Evolutionary conservation across 2,797 vertebrate species (phyloP).

Genomic region (Leucoraja ocellata): DNA sequence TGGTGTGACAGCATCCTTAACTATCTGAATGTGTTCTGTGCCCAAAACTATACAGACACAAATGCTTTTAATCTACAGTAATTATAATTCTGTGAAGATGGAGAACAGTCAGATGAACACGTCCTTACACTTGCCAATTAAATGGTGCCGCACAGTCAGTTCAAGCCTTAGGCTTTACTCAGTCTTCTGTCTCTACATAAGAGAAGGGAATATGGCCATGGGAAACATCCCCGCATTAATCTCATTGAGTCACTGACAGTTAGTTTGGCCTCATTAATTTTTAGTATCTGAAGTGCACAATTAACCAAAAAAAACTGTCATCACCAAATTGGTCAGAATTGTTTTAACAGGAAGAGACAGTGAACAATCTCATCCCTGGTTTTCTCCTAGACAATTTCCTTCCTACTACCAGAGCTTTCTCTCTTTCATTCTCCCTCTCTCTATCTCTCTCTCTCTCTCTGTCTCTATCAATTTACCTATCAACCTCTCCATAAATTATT

Average conservation of each 20-base stretch:
- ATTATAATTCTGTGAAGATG: not conserved
- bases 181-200: not conserved
- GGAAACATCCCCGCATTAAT: not conserved
- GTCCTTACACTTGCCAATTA: constrained; percentile 15
- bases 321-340: not conserved
- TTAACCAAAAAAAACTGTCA: not conserved
- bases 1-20: not conserved
- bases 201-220: not conserved
- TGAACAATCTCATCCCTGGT: not conserved
- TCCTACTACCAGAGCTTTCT: no score
- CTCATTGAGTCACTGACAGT: constrained; percentile 7
- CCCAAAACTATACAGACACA: not conserved
- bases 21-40: not conserved
- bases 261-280: not conserved
- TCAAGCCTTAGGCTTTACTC: not conserved
- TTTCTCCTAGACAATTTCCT: not conserved
- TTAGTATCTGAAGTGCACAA: not conserved
- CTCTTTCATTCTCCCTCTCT: no score
- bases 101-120: not conserved
- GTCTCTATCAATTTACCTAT: no score
- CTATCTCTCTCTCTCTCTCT: no score
- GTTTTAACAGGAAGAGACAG: not conserved
- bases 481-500: no score
- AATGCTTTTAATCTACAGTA: constrained; percentile 22
- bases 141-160: not conserved